Evolutionary conservation across 2,113 vertebrate genomes (phyloP), one percentile per base, ranked within the genome.

Genomic region (Bombycilla garrulus): DNA sequence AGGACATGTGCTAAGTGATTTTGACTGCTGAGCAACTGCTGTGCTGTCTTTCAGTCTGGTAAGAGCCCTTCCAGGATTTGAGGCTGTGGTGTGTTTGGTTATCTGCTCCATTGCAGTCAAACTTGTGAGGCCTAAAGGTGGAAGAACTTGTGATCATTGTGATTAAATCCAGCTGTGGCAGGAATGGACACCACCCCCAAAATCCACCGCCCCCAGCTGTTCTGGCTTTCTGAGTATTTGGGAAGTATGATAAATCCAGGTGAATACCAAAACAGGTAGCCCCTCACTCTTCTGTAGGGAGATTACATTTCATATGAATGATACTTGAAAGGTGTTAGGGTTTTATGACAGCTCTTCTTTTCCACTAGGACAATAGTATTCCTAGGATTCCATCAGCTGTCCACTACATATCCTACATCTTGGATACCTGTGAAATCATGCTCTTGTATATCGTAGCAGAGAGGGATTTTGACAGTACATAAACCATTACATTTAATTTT

Each of bases 101-200:
- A 21, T 16, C 38, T 80, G 54, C 12, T 86, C 31, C 0, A 0
- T 65, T 79, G 45, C 36, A 65, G 53, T 15, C 1, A 1, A 56
- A 70, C 22, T 58, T 65, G 12, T 50, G 69, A 74, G 38, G 19
- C 24, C 13, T 81, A 21, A 62, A 62, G 76, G 21, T 71, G 33
- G 62, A 54, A 79, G 50, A 81, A 28, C 10, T 48, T 82, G 14
- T 33, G 45, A 64, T 72, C 5, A 1, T 20, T 79, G 29, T 6
- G 6, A 14, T 69, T 40, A 57, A 80, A 54, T 61, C 36, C 25
- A 40, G 4, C 13, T 57, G 57, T 40, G 45, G 25, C 14, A 65
- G 28, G 22, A 92, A 38, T 15, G 6, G n/a, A 21, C 29, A 4
- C 26, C 10, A 28, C 5, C 3, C 8, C 21, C 13, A 6, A 61